phyloP scores from a whole-genome alignment of 2,113 vertebrate species.

The Noturus placidus region DNA sequence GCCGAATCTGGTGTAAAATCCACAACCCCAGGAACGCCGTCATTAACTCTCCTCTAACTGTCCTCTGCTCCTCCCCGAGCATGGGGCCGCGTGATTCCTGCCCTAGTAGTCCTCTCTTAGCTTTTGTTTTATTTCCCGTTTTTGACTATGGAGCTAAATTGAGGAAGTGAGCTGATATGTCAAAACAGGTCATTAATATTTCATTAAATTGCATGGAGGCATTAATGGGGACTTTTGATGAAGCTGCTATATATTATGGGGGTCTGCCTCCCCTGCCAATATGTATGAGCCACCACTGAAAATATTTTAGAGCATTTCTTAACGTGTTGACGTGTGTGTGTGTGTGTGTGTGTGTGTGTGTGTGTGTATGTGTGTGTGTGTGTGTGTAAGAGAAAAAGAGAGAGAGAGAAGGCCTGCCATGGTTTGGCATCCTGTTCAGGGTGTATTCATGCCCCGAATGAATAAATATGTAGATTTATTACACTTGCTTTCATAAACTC shows the following conservation, averaged over 20 bases:
- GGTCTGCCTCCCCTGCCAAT: neutral
- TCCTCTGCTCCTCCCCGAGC: too few relatives aligned
- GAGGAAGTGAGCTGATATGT: neutral
- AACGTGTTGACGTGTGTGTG: neutral
- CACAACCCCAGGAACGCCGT: neutral
- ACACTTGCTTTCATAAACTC: conserved; percentile 24
- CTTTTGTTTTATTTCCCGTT: neutral
- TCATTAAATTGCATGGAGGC: neutral
- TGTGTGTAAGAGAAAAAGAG: neutral
- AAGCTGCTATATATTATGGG: neutral
- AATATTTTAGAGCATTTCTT: neutral
- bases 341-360: neutral
- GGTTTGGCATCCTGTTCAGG: conserved; percentile 13
- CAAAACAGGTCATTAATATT: neutral
- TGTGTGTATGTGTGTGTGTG: conserved; percentile 6
- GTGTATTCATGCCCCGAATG: conserved; percentile 3
- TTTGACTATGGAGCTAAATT: neutral
- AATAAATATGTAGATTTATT: conserved; percentile 30
- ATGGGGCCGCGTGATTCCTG: neutral
- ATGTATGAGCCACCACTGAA: neutral
- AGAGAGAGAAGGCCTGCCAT: neutral
- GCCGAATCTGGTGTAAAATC: neutral
- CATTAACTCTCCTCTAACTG: neutral
- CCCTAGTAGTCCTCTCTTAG: neutral
- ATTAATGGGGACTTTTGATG: conserved; percentile 4